Evolutionary conservation across 2,797 vertebrate genomes (phyloP).

Genomic region (Syncerus caffer): DNA sequence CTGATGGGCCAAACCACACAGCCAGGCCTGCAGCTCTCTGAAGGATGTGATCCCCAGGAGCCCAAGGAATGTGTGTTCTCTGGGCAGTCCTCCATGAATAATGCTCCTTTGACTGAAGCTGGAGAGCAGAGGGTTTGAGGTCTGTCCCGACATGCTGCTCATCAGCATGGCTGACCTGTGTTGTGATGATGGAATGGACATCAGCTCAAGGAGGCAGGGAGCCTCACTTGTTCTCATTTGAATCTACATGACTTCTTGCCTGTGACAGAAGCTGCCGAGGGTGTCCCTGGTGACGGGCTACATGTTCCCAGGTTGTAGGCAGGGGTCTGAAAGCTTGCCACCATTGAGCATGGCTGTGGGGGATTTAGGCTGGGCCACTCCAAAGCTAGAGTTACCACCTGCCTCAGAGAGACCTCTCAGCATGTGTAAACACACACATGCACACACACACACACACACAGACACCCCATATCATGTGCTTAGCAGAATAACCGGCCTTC

Average conservation of each 20-base stretch:
- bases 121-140: not conserved
- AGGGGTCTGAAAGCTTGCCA: not conserved
- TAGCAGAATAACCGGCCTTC: accelerated
- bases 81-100: not conserved
- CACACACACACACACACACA: accelerated
- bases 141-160: accelerated
- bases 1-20: not conserved
- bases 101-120: not conserved
- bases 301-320: not conserved
- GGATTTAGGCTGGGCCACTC: not conserved
- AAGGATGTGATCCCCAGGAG: not conserved
- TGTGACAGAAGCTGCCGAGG: accelerated
- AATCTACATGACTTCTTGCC: not conserved
- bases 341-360: too few relatives aligned
- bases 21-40: not conserved
- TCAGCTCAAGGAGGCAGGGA: not conserved
- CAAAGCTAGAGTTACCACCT: not conserved
- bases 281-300: not conserved
- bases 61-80: not conserved
- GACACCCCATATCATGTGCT: accelerated
- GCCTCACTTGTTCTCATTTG: not conserved
- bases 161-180: not conserved
- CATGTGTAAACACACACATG: accelerated
- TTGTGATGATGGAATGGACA: too few relatives aligned
- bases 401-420: not conserved